These are phyloP conservation scores for Ashinkailepas kermadecensis DNA, from an alignment of 2,888 invertebrate genomes.

Conservation along the genomic window DNA sequence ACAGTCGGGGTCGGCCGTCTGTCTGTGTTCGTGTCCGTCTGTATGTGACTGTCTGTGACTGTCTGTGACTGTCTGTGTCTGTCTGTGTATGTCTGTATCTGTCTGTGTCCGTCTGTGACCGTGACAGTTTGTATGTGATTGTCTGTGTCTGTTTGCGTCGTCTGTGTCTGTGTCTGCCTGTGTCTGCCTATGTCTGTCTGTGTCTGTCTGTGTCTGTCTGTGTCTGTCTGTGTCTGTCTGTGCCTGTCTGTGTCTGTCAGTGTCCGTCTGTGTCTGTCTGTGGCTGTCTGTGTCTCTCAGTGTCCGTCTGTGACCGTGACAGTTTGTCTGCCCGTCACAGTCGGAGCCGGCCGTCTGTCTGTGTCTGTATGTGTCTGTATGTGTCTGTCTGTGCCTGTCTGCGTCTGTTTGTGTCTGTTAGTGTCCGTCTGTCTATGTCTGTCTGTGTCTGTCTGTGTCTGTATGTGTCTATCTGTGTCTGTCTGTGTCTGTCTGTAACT, in stretches of 20 bases:
- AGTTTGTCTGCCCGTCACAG: not conserved
- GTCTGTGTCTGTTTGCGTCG: not conserved
- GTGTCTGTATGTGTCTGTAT: not conserved
- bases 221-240: too few relatives aligned
- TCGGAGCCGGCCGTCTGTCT: not conserved
- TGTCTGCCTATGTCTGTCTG: too few relatives aligned
- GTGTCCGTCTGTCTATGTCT: not conserved
- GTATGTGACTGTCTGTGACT: too few relatives aligned
- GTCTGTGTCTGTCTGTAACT: not conserved
- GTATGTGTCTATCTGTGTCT: not conserved
- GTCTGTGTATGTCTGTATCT: not conserved
- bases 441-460: not conserved
- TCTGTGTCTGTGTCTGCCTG: not conserved
- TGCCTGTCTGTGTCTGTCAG: too few relatives aligned
- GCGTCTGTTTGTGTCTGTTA: not conserved
- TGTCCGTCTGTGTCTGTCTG: not conserved
- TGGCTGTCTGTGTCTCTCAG: not conserved
- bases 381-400: not conserved
- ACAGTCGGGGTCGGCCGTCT: conserved; percentile 14
- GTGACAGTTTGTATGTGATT: not conserved
- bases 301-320: not conserved
- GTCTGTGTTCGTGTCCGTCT: not conserved
- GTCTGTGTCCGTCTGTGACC: not conserved
- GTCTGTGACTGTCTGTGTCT: not conserved
- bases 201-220: too few relatives aligned